Base-by-base conservation (phyloP, 2,797 vertebrate species). In the Channallabes apus region DNA sequence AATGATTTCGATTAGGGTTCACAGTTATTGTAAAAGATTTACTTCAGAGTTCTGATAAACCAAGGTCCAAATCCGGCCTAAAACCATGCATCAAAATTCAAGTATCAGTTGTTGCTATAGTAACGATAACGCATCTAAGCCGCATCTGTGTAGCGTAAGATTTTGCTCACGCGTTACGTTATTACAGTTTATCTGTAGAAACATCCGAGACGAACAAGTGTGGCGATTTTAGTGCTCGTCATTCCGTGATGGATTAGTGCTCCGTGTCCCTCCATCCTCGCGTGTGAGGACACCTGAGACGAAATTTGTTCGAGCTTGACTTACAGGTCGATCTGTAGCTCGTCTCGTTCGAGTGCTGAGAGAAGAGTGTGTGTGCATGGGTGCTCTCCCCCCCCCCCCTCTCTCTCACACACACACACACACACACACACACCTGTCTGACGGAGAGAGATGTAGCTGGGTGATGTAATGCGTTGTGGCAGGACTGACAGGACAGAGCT, bases 401-500 rank as follows among this genome's bases (percentile, higher is more conserved):
- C 46, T 46, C 46, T 46, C n/a, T n/a, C 41, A 46, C 41, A 46
- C 1, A 22, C 8, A 46, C 46, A 51, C 46, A 51, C 46, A 51
- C 2, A 9, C 2, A 24, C 51, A 51, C 51, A 54, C 51, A 14
- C 12, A 54, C 51, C 51, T 54, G 51, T 22, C 20, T 22, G 24
- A 24, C 20, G n/a, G 61, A 62, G 7, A 29, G 20, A 71, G 41
- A 51, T 73, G 24, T 51, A 73, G 29, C 24, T 73, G 6, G 14
- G 41, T 73, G 24, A 73, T 51, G 69, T 71, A 46, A 71, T 71
- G 38, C 51, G 24, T 51, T 73, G 41, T 73, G 38, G 32, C 67
- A 67, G 65, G 27, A 73, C 71, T 73, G 46, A 73, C 24, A 46
- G 71, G 68, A 73, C 24, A n/a, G 71, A 38, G 35, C 35, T 69